phyloP scores from a whole-genome alignment of 2,888 invertebrate species.

The Watsonalla cultraria region DNA sequence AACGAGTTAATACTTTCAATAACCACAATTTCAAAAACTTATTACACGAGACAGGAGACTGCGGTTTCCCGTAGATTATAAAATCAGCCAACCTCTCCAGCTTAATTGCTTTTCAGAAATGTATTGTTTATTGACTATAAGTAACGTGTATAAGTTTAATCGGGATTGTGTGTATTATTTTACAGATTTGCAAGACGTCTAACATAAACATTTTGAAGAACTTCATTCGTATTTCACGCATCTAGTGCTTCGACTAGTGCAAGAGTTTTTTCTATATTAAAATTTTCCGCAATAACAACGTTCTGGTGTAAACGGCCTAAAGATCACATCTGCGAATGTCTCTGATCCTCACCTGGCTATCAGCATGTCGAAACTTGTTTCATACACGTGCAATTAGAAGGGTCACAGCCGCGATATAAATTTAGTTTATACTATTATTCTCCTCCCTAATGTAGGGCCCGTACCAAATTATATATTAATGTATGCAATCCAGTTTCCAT shows the following conservation, averaged over 20 bases:
- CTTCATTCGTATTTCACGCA: too few species aligned
- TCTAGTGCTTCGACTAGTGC: too few species aligned
- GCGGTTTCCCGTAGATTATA: slow-evolving; percentile 38
- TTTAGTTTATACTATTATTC: slow-evolving; percentile 65
- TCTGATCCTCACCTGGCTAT: slow-evolving; percentile 31
- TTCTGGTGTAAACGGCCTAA: slow-evolving; percentile 4
- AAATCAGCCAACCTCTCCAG: slow-evolving; percentile 32
- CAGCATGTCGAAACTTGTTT: slow-evolving; percentile 59
- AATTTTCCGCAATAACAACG: neutral
- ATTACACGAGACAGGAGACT: slow-evolving; percentile 15
- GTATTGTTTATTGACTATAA: slow-evolving; percentile 2
- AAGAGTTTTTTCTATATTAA: too few species aligned
- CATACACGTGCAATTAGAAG: slow-evolving; percentile 56
- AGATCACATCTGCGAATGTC: slow-evolving; percentile 18
- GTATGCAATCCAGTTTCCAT: slow-evolving; percentile 75
- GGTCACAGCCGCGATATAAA: slow-evolving; percentile 48
- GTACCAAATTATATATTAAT: slow-evolving; percentile 73
- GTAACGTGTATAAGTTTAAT: neutral
- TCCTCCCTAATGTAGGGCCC: slow-evolving; percentile 68
- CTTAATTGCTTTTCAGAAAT: slow-evolving; percentile 18
- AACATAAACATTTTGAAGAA: too few species aligned
- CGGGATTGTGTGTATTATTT: too few species aligned
- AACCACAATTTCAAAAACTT: slow-evolving; percentile 21
- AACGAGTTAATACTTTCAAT: slow-evolving; percentile 23
- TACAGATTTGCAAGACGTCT: too few species aligned